Evolutionary conservation across 2,797 vertebrate species (phyloP), one percentile per base, ranked within the genome.

Genomic region (Eulemur mongoz): DNA sequence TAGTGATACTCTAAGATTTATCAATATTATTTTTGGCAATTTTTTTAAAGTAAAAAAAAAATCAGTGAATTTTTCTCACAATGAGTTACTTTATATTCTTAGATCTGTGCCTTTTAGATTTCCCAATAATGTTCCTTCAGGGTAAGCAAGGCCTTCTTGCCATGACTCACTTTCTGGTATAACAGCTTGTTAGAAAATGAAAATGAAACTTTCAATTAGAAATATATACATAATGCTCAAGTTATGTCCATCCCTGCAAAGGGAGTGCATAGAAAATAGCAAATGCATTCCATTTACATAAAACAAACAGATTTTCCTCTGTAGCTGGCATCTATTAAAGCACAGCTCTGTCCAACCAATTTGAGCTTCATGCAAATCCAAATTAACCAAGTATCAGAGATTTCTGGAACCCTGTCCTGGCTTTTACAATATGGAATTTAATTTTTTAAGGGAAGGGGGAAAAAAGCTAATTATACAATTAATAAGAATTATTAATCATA

Each of bases 151-250:
- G 14, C 52, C 18, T 95, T 80, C 32, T 61, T 80, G 35, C 76
- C 8, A 35, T 92, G 70, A 93, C 67, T 88, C 92, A 79, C 50
- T 92, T 70, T 92, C 75, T 95, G 48, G 35, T 88, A 30, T 75
- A 93, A 93, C 76, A 97, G 80, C 93, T 96, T 97, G 91, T 97
- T 96, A 59, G 52, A 96, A 80, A 61, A 94, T 75, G 10, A 95
- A 97, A 92, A 87, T 88, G 93, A 91, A 96, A 95, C 90, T 93
- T 75, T 79, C 88, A 91, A 93, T 96, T 94, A 98, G 90, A 93
- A 97, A 87, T 80, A 76, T 81, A 93, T 79, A 81, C 61, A 95
- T 95, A 93, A 97, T 93, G 84, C 86, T 93, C 83, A 92, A 93
- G 80, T 96, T 92, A 72, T 94, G 72, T 94, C 96, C 93, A 94